A percentile compares a stretch with the other conserved stretches of the same genome.
Evolutionary conservation across 2,888 invertebrate species (phyloP).

Genomic region (Chalcosyrphus nemorum): DNA sequence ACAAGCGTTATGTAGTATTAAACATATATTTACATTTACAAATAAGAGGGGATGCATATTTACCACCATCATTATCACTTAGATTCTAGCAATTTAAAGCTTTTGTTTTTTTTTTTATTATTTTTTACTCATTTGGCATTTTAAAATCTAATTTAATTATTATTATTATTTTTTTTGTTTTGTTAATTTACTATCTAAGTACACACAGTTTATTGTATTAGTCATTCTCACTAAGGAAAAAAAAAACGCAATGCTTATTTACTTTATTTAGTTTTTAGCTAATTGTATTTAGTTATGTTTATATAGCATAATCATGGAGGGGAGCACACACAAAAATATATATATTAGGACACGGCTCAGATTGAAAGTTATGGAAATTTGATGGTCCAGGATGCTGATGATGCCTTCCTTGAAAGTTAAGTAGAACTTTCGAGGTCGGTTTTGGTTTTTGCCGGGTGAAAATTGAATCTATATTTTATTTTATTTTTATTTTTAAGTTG

Average conservation of each 20-base stretch:
- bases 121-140: constrained; percentile 51
- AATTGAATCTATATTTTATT: constrained; percentile 29
- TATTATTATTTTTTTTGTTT: background rate
- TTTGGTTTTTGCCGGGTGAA: constrained; percentile 50
- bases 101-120: too few relatives aligned
- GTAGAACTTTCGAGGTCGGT: constrained; percentile 72
- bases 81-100: constrained; percentile 46
- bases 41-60: constrained; percentile 57
- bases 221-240: constrained; percentile 52
- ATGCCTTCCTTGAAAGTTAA: constrained; percentile 72
- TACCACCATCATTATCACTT: constrained; percentile 76
- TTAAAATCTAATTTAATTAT: constrained; percentile 41
- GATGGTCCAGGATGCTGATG: constrained; percentile 77
- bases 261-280: background rate
- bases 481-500: constrained; percentile 4
- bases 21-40: constrained; percentile 59
- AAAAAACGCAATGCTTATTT: constrained; percentile 10
- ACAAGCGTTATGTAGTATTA: too few relatives aligned
- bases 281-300: constrained; percentile 20
- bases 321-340: constrained; percentile 74
- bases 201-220: constrained; percentile 58
- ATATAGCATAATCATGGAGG: constrained; percentile 72
- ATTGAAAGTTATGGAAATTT: constrained; percentile 81
- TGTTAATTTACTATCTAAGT: constrained; percentile 57
- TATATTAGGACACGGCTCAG: constrained; percentile 79